Evolutionary conservation across 2,797 vertebrate species (phyloP).

Genomic region (Propithecus deckenii): DNA sequence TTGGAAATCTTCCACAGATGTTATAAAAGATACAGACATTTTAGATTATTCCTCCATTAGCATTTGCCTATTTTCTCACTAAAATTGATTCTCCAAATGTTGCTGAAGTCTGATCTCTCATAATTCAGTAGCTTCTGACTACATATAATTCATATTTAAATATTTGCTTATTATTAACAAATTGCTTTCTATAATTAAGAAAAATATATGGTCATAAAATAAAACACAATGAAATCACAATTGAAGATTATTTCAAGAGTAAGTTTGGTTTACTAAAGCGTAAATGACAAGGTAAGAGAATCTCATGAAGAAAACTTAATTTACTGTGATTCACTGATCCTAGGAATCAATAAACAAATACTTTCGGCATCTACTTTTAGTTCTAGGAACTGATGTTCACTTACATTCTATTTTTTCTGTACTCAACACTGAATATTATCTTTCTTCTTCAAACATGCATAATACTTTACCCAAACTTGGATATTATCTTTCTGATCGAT

Average conservation of each 20-base stretch:
- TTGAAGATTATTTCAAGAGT: background rate
- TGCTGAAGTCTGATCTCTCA: background rate
- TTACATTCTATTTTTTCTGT: background rate
- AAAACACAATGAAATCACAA: background rate
- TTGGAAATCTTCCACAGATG: background rate
- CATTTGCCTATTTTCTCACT: background rate
- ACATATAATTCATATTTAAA: background rate
- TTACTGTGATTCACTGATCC: background rate
- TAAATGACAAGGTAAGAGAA: background rate
- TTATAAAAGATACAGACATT: background rate
- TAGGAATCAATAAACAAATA: background rate
- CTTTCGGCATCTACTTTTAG: background rate
- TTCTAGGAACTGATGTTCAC: background rate
- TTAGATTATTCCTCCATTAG: background rate
- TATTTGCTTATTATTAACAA: conserved; percentile 5
- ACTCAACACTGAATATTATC: background rate
- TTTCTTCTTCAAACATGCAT: background rate
- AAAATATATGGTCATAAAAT: background rate
- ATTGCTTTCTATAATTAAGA: background rate
- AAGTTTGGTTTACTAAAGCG: background rate
- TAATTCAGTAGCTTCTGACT: background rate
- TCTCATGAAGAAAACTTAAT: background rate
- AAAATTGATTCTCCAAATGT: background rate
- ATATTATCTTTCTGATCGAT: background rate
- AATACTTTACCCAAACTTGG: background rate